Conservation (phyloP, 1,140 invertebrate species). For the Drosophila kanapiae region DNA sequence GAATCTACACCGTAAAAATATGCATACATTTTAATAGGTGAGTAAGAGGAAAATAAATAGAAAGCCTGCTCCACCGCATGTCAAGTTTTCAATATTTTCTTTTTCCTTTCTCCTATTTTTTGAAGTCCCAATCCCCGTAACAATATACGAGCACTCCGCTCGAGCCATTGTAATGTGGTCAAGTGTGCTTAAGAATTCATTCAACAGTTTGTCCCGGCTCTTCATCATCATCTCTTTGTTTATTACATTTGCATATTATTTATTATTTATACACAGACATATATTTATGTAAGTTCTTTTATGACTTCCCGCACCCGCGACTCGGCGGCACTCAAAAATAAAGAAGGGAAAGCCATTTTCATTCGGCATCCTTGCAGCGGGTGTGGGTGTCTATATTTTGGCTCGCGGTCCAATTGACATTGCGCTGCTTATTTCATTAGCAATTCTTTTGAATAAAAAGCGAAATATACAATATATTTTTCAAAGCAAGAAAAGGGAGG, state of each 20-base stretch:
- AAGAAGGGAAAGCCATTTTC: slow-evolving; percentile 16
- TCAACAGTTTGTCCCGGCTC: slow-evolving; percentile 44
- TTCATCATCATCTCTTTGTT: slow-evolving; percentile 68
- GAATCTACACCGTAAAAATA: slow-evolving; percentile 36
- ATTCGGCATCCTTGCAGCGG: slow-evolving; percentile 10
- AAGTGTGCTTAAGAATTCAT: slow-evolving; percentile 71
- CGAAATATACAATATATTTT: slow-evolving; percentile 46
- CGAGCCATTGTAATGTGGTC: slow-evolving; percentile 60
- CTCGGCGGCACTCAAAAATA: slow-evolving; percentile 34
- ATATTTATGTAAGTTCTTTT: slow-evolving; percentile 62
- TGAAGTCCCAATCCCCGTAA: slow-evolving; percentile 2
- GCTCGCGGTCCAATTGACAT: slow-evolving; percentile 31
- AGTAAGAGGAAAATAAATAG: slow-evolving; percentile 38
- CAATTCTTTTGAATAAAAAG: slow-evolving; percentile 71
- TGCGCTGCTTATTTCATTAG: slow-evolving; percentile 79
- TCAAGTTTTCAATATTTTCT: slow-evolving; percentile 44
- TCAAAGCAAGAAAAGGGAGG: slow-evolving; percentile 29
- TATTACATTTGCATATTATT: slow-evolving; percentile 84
- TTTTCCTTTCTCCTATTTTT: not conserved
- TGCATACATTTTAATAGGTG: slow-evolving; percentile 43
- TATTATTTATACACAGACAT: slow-evolving; percentile 78
- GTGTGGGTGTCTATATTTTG: slow-evolving; percentile 42
- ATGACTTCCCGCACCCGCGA: slow-evolving; percentile 58
- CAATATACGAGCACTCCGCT: not conserved
- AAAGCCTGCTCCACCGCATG: slow-evolving; percentile 34